phyloP scores from a whole-genome alignment of 2,113 vertebrate genomes.

The Alectura lathami region DNA sequence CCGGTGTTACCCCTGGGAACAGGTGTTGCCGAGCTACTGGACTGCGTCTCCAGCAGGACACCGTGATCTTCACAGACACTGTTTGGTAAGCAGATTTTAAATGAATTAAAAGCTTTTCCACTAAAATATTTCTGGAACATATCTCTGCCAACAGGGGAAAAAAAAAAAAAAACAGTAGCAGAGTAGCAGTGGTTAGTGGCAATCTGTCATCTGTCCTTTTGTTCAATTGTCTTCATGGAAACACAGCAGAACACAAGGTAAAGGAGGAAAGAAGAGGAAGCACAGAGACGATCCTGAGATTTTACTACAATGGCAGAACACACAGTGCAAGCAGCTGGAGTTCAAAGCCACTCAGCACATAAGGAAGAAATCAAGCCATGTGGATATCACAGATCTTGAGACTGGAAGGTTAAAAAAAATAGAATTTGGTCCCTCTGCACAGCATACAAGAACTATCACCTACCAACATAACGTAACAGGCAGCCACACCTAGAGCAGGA shows the following conservation, averaged over 20 bases:
- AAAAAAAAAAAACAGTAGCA: background rate
- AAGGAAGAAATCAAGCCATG: background rate
- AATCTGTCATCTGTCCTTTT: background rate
- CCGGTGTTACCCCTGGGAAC: slow-evolving; percentile 40
- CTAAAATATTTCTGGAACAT: slow-evolving; percentile 54
- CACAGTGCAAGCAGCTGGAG: background rate
- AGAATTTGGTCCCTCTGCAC: background rate
- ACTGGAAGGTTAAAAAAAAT: background rate
- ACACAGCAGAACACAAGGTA: background rate
- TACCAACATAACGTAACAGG: background rate
- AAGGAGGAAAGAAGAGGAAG: background rate
- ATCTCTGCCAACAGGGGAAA: background rate
- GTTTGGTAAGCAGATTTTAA: slow-evolving; percentile 46
- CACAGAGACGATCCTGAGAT: background rate
- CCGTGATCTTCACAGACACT: slow-evolving; percentile 47
- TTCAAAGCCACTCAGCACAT: background rate
- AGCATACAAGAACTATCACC: background rate
- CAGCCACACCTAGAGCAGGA: background rate
- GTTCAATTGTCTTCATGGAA: background rate
- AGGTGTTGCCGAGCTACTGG: slow-evolving; percentile 64
- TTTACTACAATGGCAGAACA: background rate
- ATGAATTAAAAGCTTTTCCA: slow-evolving; percentile 63
- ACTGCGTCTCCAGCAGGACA: slow-evolving; percentile 52
- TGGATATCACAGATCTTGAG: fast-evolving
- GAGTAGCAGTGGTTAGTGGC: background rate